Evolutionary conservation across 2,888 invertebrate genomes (phyloP).

Genomic region (Drosophila hawaiiensis): DNA sequence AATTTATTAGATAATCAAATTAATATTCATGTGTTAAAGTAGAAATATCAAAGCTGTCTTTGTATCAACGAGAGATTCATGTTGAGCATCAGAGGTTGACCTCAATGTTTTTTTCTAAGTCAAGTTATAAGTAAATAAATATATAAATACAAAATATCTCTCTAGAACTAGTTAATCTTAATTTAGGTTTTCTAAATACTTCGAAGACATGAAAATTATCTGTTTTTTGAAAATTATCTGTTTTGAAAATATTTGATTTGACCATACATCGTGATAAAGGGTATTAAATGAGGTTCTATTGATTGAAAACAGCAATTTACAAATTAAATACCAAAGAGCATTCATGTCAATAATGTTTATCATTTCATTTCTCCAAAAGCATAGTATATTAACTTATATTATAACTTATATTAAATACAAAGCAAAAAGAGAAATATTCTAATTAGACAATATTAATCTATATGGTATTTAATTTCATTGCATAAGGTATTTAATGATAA

Average conservation of each 20-base stretch:
- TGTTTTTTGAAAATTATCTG: too few species aligned
- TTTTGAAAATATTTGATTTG: neutral
- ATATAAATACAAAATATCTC: neutral
- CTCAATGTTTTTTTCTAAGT: neutral
- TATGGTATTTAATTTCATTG: neutral
- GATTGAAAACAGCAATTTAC: neutral
- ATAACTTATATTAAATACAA: neutral
- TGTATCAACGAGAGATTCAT: neutral
- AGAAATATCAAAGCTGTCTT: neutral
- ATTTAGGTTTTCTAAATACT: neutral
- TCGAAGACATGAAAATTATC: neutral
- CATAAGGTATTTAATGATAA: neutral
- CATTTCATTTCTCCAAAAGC: neutral
- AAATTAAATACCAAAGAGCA: neutral
- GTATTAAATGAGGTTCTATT: neutral
- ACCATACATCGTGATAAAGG: neutral
- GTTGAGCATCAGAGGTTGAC: neutral
- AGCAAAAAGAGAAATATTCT: neutral
- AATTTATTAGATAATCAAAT: neutral
- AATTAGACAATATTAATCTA: neutral
- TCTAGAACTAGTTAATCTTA: accelerated
- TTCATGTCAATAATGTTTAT: neutral
- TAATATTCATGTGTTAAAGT: neutral
- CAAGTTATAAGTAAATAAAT: neutral
- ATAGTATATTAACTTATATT: neutral